Conservation (phyloP, 1,140 invertebrate species). For the Aphaenogaster rudis region DNA sequence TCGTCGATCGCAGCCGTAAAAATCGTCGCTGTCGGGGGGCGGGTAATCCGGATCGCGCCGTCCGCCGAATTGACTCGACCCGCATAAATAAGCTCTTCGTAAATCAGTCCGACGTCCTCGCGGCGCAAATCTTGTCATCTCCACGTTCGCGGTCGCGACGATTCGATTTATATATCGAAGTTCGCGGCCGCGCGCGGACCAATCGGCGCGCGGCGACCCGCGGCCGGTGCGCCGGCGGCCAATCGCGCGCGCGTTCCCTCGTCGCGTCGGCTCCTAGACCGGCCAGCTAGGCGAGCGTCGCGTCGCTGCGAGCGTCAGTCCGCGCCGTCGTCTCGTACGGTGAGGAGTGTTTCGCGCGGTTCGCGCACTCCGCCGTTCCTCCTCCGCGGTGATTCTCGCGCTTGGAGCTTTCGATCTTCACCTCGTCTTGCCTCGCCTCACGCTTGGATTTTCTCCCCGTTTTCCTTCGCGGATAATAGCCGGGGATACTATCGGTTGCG, state of each 20-base stretch:
- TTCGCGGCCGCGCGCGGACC: neutral
- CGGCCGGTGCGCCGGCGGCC: conserved; percentile 6
- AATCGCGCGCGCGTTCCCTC: conserved; percentile 53
- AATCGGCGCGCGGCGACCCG: neutral
- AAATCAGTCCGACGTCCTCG: neutral
- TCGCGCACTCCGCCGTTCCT: neutral
- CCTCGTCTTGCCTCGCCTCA: neutral
- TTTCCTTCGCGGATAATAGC: neutral
- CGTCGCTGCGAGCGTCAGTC: conserved; percentile 57
- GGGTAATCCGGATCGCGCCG: neutral
- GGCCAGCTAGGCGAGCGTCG: conserved; percentile 1
- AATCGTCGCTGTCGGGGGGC: neutral
- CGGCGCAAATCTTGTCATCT: conserved; percentile 19
- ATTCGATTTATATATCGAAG: neutral
- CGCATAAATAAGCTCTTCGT: conserved; percentile 24
- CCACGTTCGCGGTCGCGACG: neutral
- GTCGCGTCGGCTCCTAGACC: neutral
- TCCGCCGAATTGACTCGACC: neutral
- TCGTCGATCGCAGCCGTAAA: neutral
- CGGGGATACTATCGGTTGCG: neutral
- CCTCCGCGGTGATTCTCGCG: neutral
- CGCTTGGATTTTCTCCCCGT: neutral
- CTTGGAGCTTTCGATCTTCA: neutral
- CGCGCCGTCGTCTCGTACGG: conserved; percentile 44
- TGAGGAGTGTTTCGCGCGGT: neutral